Conservation (phyloP, 1,140 invertebrate species). For the Philaenus spumarius region DNA sequence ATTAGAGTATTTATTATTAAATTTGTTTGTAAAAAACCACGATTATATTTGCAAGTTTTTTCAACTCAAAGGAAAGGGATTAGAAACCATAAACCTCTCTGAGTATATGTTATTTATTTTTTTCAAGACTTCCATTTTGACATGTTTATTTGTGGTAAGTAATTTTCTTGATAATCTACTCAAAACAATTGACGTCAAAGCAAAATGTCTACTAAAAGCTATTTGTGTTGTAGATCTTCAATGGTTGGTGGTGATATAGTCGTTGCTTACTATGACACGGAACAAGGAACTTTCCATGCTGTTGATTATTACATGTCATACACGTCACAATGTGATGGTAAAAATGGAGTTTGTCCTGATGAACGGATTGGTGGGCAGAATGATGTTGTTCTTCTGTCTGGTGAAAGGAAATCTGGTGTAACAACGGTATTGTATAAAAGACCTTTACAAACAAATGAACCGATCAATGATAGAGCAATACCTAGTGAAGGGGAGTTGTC, state of each 20-base stretch:
- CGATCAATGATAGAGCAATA: slow-evolving; percentile 59
- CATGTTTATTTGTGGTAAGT: too few species aligned
- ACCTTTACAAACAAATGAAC: slow-evolving; percentile 66
- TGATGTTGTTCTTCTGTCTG: slow-evolving; percentile 65
- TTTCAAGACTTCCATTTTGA: too few species aligned
- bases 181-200: too few species aligned
- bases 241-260: slow-evolving; percentile 76
- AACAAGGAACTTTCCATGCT: slow-evolving; percentile 59
- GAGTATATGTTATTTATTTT: too few species aligned
- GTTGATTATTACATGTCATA: slow-evolving; percentile 82
- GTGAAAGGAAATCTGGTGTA: slow-evolving; percentile 67
- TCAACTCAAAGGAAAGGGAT: too few species aligned
- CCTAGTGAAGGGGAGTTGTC: slow-evolving; percentile 57
- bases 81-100: too few species aligned
- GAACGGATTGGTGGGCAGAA: slow-evolving; percentile 70
- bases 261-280: slow-evolving; percentile 70
- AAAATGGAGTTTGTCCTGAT: slow-evolving; percentile 79
- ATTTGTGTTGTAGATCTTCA: slow-evolving; percentile 30
- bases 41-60: too few species aligned
- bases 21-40: too few species aligned
- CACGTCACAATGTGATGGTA: slow-evolving; percentile 73
- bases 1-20: too few species aligned
- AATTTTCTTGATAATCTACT: too few species aligned
- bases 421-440: slow-evolving; percentile 74
- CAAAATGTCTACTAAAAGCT: too few species aligned